phyloP scores from a whole-genome alignment of 2,888 invertebrate species.

The Spatulosminthurus flaviceps region DNA sequence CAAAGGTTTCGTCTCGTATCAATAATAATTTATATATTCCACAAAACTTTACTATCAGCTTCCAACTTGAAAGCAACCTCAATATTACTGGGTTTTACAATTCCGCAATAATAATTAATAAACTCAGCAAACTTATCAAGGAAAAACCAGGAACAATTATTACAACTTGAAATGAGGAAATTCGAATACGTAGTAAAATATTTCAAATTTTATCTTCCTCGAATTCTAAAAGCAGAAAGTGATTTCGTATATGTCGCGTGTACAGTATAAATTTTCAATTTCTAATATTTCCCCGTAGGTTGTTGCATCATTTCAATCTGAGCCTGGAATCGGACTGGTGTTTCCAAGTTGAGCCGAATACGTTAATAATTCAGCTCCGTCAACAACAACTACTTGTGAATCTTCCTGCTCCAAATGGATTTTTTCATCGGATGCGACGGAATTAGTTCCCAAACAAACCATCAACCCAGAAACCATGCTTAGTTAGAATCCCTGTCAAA shows the following conservation, averaged over 20 bases:
- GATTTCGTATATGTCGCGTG: background rate
- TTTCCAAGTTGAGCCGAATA: background rate
- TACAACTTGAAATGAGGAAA: no score
- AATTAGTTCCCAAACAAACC: background rate
- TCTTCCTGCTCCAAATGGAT: background rate
- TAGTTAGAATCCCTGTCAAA: background rate
- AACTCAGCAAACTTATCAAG: no score
- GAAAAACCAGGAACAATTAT: no score
- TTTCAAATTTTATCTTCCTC: no score
- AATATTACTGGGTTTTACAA: no score
- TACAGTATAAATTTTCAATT: background rate
- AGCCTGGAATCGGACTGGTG: constrained; percentile 11
- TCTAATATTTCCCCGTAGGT: background rate
- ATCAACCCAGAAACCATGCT: constrained; percentile 10
- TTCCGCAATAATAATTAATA: no score
- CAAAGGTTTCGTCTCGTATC: no score
- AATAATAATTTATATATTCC: no score
- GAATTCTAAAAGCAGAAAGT: background rate
- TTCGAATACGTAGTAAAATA: no score
- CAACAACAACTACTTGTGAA: background rate
- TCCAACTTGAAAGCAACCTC: no score
- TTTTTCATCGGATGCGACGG: background rate
- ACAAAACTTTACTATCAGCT: no score
- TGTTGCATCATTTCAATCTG: background rate
- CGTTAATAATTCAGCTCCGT: background rate